These are phyloP conservation scores for Cataglyphis hispanica DNA, from an alignment of 1,140 invertebrate genomes.

Conservation along the genomic window DNA sequence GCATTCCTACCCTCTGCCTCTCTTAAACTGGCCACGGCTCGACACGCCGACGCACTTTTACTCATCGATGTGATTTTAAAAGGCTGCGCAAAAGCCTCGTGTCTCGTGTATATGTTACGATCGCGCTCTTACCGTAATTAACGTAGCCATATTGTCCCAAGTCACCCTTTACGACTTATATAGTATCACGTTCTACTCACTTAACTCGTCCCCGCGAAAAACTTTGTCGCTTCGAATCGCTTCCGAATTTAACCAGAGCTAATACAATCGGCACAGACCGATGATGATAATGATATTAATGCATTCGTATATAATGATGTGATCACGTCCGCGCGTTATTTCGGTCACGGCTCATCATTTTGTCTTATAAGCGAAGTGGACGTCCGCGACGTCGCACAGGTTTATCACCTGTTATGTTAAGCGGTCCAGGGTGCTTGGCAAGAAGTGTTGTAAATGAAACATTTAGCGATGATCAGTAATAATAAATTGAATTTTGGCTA, in stretches of 20 bases:
- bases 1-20: slow-evolving; percentile 41
- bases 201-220: slow-evolving; percentile 60
- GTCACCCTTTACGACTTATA: slow-evolving; percentile 80
- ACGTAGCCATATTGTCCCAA: slow-evolving; percentile 78
- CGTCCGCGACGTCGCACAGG: slow-evolving; percentile 59
- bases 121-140: slow-evolving; percentile 81
- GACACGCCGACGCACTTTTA: slow-evolving; percentile 76
- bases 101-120: slow-evolving; percentile 85
- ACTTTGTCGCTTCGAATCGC: slow-evolving; percentile 80
- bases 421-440: slow-evolving; percentile 39
- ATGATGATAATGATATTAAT: slow-evolving; percentile 58
- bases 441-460: background rate
- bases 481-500: slow-evolving; percentile 6
- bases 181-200: slow-evolving; percentile 74
- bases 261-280: slow-evolving; percentile 27
- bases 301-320: slow-evolving; percentile 61
- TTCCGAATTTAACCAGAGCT: slow-evolving; percentile 66
- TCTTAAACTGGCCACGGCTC: slow-evolving; percentile 65
- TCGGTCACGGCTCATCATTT: slow-evolving; percentile 38
- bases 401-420: slow-evolving; percentile 57
- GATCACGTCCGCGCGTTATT: slow-evolving; percentile 51
- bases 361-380: slow-evolving; percentile 48
- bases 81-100: slow-evolving; percentile 83
- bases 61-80: slow-evolving; percentile 85
- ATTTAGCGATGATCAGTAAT: slow-evolving; percentile 6